Evolutionary conservation across 2,113 vertebrate genomes (phyloP), one percentile per base, ranked within the genome.

Genomic region (Gymnocephalus cernua): DNA sequence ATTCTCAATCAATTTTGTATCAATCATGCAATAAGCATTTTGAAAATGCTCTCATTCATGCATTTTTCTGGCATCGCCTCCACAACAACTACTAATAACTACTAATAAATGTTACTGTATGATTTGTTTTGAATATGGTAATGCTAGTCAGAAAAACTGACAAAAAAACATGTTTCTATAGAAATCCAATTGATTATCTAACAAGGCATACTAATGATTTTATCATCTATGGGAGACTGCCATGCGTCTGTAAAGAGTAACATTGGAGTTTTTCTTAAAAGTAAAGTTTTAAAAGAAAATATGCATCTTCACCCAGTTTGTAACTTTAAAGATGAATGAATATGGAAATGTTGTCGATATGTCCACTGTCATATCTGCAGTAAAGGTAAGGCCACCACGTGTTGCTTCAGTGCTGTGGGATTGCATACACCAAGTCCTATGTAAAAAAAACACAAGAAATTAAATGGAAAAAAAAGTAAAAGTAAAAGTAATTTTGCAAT

Each of bases 351-450:
- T 11, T 41, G 10, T 41, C 38, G n/a, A 41, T 11, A 41, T 41
- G 38, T 41, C 8, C 18, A 8, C 12, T 8, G n/a, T 67, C 74
- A 50, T 81, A 72, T 74, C 50, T 74, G 68, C 18, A 3, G 59
- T 32, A 3, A 4, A 25, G 21, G 21, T 19, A 11, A 38, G 18
- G 38, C 21, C 38, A 45, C 7, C 19, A 58, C 1, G n/a, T 23
- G 47, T 32, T 3, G 1, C 29, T 9, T 74, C 53, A 51, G 16
- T 38, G 41, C 29, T 7, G 4, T 27, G 8, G 78, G 10, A 9
- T 2, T 2, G 7, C 27, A 16, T 1, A 9, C 32, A 4, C 21
- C 7, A 4, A 25, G 21, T 58, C 61, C 68, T 58, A 12, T 10
- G 44, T 38, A 35, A 44, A 47, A 23, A 6, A n/a, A 23, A 23